Evolutionary conservation across 23 tunicate genomes (phyloP), one percentile per base, ranked within the genome.

Genomic region (Styela plicata): DNA sequence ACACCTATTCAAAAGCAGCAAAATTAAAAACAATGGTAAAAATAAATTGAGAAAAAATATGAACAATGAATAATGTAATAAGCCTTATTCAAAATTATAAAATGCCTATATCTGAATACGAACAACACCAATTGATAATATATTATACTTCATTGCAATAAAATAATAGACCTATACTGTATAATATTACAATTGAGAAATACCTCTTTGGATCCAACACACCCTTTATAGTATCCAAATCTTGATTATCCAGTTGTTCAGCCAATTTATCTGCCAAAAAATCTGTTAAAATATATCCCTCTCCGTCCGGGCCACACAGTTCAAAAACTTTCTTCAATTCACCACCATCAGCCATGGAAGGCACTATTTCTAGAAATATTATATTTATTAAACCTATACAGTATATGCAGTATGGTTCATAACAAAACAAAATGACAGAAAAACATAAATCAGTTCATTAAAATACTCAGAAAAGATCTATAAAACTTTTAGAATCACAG

Each of bases 261-360:
- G 86, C 82, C 29, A 93, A 93, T 37, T 88, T 88, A 31, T 85
- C 70, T 2, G 86, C 88, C 2, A 93, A 36, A 63, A 79, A 83
- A 19, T 85, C 85, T 26, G 98, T 93, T 28, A 88, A 81, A 19
- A 93, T 93, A 78, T 63, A 93, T 69, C 90, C 98, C 18, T 93
- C 85, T 7, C 35, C 63, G 71, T 93, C 98, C 24, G 98, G 98
- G 64, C 81, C 61, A 64, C 98, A 93, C 70, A 93, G 83, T 23
- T 93, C 93, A 88, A 85, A 93, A 24, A 93, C 82, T 29, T 65
- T 69, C 65, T 64, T 74, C 52, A 93, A 70, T 26, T 89, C 62
- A 17, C 34, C 28, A 22, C 71, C 81, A 69, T 78, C 78, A 76
- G 81, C 81, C 81, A 76, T 76, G 37, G 52, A 32, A 18, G 32